Conservation (phyloP, 2,113 vertebrate genomes). For the Channa maculata region DNA sequence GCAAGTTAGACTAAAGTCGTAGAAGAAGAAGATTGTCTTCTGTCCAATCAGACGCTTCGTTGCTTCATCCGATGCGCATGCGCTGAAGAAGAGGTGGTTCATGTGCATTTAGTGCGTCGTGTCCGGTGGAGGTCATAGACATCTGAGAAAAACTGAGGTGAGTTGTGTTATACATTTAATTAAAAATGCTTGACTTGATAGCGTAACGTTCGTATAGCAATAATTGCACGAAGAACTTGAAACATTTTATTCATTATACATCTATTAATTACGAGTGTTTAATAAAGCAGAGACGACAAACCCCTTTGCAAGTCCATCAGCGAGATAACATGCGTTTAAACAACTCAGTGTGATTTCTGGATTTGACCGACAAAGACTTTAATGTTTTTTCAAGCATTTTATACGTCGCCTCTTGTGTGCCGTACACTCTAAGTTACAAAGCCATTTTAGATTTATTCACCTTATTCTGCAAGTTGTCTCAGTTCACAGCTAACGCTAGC, state of each 20-base stretch:
- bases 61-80: conserved; percentile 64
- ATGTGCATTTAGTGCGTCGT: conserved; percentile 63
- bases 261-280: background rate
- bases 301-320: background rate
- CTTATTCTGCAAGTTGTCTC: background rate
- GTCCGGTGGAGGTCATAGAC: conserved; percentile 82
- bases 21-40: conserved; percentile 58
- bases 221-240: accelerated
- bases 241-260: accelerated
- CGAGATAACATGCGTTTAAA: conserved; percentile 24
- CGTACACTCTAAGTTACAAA: accelerated
- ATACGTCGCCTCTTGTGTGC: background rate
- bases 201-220: background rate
- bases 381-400: background rate
- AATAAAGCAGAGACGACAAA: background rate
- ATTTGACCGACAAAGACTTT: background rate
- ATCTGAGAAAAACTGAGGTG: conserved; percentile 64
- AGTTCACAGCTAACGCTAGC: background rate
- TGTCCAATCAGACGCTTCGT: conserved; percentile 69
- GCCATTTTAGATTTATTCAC: background rate
- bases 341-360: background rate
- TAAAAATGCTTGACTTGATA: too few relatives aligned
- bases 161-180: conserved; percentile 34
- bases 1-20: accelerated
- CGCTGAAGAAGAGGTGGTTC: conserved; percentile 44